Percentiles rank a stretch among this genome's conserved stretches.
phyloP scores from a whole-genome alignment of 1,140 invertebrate genomes.

The Drosophila ambigua region DNA sequence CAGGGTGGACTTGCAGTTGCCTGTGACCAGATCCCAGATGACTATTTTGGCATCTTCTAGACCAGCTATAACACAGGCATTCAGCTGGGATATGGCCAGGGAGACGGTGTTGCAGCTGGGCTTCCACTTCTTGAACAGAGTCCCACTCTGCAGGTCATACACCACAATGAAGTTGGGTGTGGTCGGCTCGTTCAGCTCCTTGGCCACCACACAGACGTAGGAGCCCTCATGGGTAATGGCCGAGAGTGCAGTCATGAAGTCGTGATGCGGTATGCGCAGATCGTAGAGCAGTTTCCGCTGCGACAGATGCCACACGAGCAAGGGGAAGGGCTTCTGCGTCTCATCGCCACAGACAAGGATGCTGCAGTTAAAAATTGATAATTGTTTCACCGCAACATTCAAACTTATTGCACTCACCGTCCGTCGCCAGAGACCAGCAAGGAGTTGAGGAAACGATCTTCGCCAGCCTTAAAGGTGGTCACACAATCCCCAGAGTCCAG shows the following conservation, averaged over 20 bases:
- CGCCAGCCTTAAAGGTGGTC: conserved; percentile 94
- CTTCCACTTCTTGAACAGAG: conserved; percentile 95
- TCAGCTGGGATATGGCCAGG: conserved; percentile 91
- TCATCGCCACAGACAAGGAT: conserved; percentile 95
- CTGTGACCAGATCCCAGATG: conserved; percentile 95
- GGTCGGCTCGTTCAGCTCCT: conserved; percentile 91
- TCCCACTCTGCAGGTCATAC: conserved; percentile 96
- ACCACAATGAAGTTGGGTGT: conserved; percentile 95
- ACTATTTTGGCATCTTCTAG: conserved; percentile 91
- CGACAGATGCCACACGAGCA: conserved; percentile 94
- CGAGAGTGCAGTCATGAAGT: conserved; percentile 92
- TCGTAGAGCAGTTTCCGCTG: conserved; percentile 94
- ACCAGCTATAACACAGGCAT: conserved; percentile 92
- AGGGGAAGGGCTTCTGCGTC: conserved; percentile 94
- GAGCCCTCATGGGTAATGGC: conserved; percentile 94
- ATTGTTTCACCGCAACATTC: not conserved
- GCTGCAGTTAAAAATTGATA: conserved; percentile 79
- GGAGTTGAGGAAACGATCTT: conserved; percentile 94
- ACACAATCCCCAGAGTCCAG: conserved; percentile 91
- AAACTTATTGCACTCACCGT: conserved; percentile 84
- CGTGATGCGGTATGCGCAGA: conserved; percentile 93
- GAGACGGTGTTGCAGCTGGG: conserved; percentile 91
- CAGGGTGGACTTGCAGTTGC: conserved; percentile 86
- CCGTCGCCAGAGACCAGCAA: conserved; percentile 94
- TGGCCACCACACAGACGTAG: conserved; percentile 88